These are phyloP conservation scores for Eonycteris spelaea DNA, from an alignment of 2,113 vertebrate genomes.

Conservation along the genomic window DNA sequence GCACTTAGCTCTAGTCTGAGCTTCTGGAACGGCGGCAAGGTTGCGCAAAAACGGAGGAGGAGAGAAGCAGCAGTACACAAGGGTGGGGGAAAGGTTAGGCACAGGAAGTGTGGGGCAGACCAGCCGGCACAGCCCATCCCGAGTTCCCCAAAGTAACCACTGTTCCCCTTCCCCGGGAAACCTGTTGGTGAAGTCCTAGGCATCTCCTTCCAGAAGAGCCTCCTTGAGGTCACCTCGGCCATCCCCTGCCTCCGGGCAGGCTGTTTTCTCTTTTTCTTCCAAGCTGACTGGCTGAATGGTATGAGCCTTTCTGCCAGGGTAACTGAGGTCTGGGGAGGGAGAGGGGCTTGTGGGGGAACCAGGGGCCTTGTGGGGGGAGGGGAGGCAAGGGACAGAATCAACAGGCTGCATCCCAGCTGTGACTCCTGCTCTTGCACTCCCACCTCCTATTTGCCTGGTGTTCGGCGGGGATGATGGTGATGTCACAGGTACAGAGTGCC, in stretches of 20 bases:
- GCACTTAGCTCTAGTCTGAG: neutral
- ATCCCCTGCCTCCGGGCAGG: neutral
- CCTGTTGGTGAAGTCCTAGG: conserved; percentile 54
- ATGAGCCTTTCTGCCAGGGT: neutral
- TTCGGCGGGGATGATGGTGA: conserved; percentile 51
- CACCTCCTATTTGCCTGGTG: conserved; percentile 23
- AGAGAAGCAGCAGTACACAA: neutral
- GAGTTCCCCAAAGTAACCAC: conserved; percentile 28
- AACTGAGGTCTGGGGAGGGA: neutral
- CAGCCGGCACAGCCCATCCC: neutral
- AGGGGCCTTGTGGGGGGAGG: rapidly evolving
- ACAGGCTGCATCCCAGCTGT: neutral
- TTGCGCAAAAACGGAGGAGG: conserved; percentile 49
- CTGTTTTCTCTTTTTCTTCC: neutral
- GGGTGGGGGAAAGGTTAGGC: conserved; percentile 48
- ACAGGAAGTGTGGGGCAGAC: conserved; percentile 52
- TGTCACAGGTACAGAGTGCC: conserved; percentile 60
- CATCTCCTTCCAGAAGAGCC: neutral
- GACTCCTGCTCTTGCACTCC: conserved; percentile 17
- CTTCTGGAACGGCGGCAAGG: neutral
- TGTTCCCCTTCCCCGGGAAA: conserved; percentile 37
- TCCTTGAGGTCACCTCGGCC: neutral
- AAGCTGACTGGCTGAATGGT: neutral
- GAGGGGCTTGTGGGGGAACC: neutral
- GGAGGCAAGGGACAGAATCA: neutral